Base-by-base conservation (phyloP, 92 coral and sea anemone species). In the Epizoanthus scotinus region DNA sequence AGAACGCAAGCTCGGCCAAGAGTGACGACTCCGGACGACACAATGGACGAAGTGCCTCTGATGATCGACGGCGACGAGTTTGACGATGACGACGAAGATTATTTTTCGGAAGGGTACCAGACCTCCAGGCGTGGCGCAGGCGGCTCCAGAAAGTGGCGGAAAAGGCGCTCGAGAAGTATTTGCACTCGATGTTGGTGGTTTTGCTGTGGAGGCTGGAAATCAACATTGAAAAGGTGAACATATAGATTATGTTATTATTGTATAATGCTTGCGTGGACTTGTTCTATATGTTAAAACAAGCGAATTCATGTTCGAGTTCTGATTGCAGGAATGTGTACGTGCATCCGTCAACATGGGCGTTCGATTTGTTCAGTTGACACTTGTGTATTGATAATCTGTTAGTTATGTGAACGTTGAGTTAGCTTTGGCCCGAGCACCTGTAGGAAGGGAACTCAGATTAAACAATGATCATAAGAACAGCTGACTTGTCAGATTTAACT, bases 21-120 rank as follows among this genome's bases (percentile, higher is more conserved):
- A 22, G 68, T 75, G 81, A 58, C 81, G 81, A 75, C 81, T 36
- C 81, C 81, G 2, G 81, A 75, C 2, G 56, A 75, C 17, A 75
- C 81, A 75, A 91, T 88, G 82, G 96, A 89, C 73, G 94, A 93
- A 61, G 88, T 87, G 63, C 97, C 97, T 22, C 64, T 93, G 29
- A 92, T 92, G 97, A 84, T 88, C 61, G 97, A 84, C 62, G 79
- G 78, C 50, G 91, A 82, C 54, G 90, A 87, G 14, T 85, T 83
- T n/a, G 93, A 86, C 78, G 86, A 82, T 66, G 97, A 92, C 72
- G 92, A 92, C 60, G 97, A 90, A 59, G 92, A 88, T 60, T 91
- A 87, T 77, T 79, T 90, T 31, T 90, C 97, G 26, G 97, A 90
- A 68, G 97, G 97, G 42, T 92, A 92, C 79, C 94, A 91, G 83